Evolutionary conservation across 2,888 invertebrate species (phyloP), one percentile per base, ranked within the genome.

Genomic region (Petrophora chlorosata): DNA sequence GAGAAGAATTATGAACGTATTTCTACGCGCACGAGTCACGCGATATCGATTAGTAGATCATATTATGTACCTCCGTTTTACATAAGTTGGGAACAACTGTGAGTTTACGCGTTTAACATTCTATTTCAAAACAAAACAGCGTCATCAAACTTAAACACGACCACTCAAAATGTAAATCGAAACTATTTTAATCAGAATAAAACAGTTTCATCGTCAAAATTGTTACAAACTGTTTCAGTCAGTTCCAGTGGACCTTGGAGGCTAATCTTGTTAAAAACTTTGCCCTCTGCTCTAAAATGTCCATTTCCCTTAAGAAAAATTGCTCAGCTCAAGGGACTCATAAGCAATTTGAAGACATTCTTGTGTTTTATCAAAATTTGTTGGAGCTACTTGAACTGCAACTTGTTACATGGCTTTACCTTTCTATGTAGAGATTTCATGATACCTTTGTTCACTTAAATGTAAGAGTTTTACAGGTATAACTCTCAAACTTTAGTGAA

Each of bases 241-340:
- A 56, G 57, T 53, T 62, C 47, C 59, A 70, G 57, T 54, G 56
- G 63, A 58, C 70, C 61, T 61, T 44, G 16, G 66, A 55, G 67
- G 62, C 59, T 65, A 70, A 71, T 72, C 65, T 63, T 60, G 63
- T 74, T 73, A 67, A 67, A 43, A 70, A 71, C 64, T 65, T 71
- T 54, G 17, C 28, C 46, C 34, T 34, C 32, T 26, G 32, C 32
- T 45, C 51, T 33, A 34, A 53, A 57, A 49, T 30, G 44, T 50
- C 56, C 43, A 52, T 50, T 46, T 46, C 55, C 47, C 55, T 51
- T 32, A 56, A 57, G 54, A 58, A 58, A 53, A 57, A 53, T 40
- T 39, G 26, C 29, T 32, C 13, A 50, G 53, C 44, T 41, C 34
- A 17, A 39, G 35, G 36, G 51, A 32, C 40, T 42, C 33, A 45